These are phyloP conservation scores for Tiliacea citrago DNA, from an alignment of 2,888 invertebrate species.

Conservation along the genomic window DNA sequence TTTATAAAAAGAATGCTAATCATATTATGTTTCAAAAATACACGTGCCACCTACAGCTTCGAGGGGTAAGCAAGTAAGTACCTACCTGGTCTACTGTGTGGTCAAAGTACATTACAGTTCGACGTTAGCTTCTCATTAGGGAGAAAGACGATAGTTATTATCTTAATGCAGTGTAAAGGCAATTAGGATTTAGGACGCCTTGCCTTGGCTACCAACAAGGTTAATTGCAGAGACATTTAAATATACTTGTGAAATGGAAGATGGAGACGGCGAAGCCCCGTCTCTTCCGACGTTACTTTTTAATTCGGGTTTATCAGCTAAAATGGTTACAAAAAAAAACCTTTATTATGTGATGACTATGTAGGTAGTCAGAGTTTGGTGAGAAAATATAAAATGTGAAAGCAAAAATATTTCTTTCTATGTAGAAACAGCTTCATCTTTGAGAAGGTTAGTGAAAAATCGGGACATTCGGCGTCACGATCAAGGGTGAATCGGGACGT, in stretches of 20 bases:
- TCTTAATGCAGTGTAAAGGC: background rate
- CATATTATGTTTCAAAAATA: background rate
- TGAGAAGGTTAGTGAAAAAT: background rate
- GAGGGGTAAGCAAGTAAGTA: background rate
- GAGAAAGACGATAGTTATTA: background rate
- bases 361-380: background rate
- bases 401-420: background rate
- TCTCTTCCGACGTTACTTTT: background rate
- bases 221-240: constrained; percentile 8
- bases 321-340: background rate
- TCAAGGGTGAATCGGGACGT: background rate
- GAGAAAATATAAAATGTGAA: background rate
- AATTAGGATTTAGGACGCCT: constrained; percentile 1
- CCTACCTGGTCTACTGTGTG: background rate
- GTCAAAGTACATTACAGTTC: background rate
- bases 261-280: background rate
- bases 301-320: background rate
- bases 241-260: background rate
- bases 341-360: too few species aligned
- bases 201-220: background rate
- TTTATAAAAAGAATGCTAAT: background rate
- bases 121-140: constrained; percentile 11
- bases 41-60: constrained; percentile 2
- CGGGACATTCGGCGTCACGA: background rate
- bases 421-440: background rate